A percentile compares a stretch with the other conserved stretches of the same genome.
phyloP scores from a whole-genome alignment of 1,140 invertebrate genomes.

The Drosophila subobscura region DNA sequence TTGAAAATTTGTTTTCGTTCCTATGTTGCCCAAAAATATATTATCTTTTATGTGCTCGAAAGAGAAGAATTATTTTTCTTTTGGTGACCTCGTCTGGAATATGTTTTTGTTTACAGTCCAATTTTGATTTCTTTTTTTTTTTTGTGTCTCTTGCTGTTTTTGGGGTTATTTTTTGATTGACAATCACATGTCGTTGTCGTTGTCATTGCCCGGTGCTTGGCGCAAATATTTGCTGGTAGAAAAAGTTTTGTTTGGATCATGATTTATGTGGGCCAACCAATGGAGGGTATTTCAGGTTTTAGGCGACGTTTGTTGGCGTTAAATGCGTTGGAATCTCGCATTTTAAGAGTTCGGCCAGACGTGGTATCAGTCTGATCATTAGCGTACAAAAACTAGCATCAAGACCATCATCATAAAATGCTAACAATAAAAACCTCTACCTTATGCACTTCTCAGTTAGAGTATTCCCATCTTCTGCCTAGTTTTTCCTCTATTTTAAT shows the following conservation, averaged over 20 bases:
- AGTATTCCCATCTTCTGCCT: too few species aligned
- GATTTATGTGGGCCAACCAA: too few species aligned
- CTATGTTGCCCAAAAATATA: conserved; percentile 20
- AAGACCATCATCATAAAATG: too few species aligned
- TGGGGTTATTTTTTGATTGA: conserved; percentile 53
- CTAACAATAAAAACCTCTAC: too few species aligned
- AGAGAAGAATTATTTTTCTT: background rate
- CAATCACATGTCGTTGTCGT: conserved; percentile 34
- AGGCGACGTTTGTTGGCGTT: background rate
- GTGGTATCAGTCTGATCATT: background rate
- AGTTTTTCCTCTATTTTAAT: background rate
- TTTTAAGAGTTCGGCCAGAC: too few species aligned
- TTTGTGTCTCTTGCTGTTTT: conserved; percentile 13
- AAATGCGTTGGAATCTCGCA: too few species aligned
- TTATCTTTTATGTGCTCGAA: conserved; percentile 29
- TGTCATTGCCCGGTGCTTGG: background rate
- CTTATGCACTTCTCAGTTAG: too few species aligned
- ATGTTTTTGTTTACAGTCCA: conserved; percentile 47
- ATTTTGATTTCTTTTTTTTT: conserved; percentile 29
- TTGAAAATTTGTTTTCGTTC: too few species aligned
- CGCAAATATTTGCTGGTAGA: conserved; percentile 19
- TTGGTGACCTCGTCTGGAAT: conserved; percentile 18
- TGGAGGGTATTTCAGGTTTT: too few species aligned
- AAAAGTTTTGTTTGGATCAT: background rate
- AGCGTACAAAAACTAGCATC: too few species aligned